phyloP scores from a whole-genome alignment of 2,797 vertebrate species.

The Pangasius mekongensis region DNA sequence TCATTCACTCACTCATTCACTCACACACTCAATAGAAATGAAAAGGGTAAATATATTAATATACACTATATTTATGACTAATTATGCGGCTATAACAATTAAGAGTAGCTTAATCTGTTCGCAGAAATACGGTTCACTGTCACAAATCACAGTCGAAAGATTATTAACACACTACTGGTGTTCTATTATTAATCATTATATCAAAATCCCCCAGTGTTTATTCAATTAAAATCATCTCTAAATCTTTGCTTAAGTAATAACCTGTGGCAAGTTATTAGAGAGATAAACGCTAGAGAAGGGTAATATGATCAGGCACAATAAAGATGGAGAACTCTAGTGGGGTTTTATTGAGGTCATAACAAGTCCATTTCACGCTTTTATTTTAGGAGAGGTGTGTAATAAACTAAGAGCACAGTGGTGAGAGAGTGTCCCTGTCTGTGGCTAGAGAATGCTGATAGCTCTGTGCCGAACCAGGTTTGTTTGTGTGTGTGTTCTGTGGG shows the following conservation, averaged over 20 bases:
- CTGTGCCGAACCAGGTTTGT: neutral
- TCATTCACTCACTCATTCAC: neutral
- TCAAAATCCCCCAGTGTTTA: neutral
- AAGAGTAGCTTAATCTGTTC: neutral
- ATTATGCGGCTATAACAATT: neutral
- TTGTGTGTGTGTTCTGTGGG: neutral
- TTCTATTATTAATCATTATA: constrained; percentile 9
- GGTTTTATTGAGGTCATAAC: constrained; percentile 12
- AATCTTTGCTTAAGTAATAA: constrained; percentile 29
- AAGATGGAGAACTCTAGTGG: constrained; percentile 5
- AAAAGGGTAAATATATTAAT: neutral
- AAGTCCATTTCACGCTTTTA: neutral
- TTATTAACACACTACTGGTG: neutral
- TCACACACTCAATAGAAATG: neutral
- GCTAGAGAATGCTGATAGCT: neutral
- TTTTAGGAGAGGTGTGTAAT: neutral
- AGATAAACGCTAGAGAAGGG: neutral
- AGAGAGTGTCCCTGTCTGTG: neutral
- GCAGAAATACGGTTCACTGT: neutral
- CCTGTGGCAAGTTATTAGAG: constrained; percentile 28
- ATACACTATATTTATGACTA: neutral
- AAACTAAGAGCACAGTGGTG: neutral
- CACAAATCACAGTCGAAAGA: neutral
- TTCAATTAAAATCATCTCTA: neutral
- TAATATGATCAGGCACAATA: neutral